phyloP scores from a whole-genome alignment of 2,797 vertebrate species.

The Sebastes taczanowskii region DNA sequence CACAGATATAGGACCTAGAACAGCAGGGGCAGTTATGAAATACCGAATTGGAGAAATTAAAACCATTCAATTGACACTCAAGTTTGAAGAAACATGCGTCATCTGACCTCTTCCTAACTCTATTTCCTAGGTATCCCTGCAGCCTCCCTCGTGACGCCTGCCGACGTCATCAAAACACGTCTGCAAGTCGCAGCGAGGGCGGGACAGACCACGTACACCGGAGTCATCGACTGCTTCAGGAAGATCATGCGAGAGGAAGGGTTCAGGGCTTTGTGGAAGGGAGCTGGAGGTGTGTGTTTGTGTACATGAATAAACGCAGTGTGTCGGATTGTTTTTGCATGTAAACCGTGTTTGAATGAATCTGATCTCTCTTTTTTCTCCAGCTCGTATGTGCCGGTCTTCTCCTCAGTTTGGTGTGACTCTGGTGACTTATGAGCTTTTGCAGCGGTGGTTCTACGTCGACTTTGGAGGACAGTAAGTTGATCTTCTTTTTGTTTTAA shows the following conservation, averaged over 20 bases:
- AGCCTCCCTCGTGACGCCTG: conserved; percentile 97
- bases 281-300: conserved; percentile 89
- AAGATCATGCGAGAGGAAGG: conserved; percentile 96
- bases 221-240: conserved; percentile 94
- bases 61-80: neutral
- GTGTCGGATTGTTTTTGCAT: neutral
- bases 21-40: neutral
- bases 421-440: conserved; percentile 94
- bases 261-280: conserved; percentile 94
- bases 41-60: neutral
- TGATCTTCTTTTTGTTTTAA: neutral
- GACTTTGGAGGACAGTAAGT: conserved; percentile 99
- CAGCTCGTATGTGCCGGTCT: conserved; percentile 97
- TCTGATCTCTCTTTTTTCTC: neutral
- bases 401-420: conserved; percentile 99
- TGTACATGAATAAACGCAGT: neutral
- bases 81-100: neutral
- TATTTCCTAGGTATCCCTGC: conserved; percentile 90
- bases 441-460: conserved; percentile 95
- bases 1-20: neutral
- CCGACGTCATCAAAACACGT: conserved; percentile 98
- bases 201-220: conserved; percentile 93
- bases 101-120: neutral
- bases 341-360: neutral
- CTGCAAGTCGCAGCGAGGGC: conserved; percentile 97